These are phyloP conservation scores for Zaprionus capensis DNA, from an alignment of 1,140 invertebrate genomes.

Conservation along the genomic window DNA sequence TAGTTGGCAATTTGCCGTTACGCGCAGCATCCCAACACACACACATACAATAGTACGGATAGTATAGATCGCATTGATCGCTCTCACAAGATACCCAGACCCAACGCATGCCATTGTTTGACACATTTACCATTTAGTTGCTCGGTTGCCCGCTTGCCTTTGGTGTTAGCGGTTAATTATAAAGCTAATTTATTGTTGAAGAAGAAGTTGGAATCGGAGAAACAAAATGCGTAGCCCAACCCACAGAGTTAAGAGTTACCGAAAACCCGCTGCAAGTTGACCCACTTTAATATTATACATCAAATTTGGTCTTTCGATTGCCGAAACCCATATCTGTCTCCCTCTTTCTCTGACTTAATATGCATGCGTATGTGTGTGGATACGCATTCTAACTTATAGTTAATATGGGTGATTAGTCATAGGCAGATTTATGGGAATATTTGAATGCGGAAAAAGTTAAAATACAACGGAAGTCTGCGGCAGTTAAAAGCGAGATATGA, in stretches of 20 bases:
- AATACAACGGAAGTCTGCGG: not conserved
- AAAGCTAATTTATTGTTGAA: slow-evolving; percentile 52
- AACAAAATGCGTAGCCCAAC: slow-evolving; percentile 38
- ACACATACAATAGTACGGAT: not conserved
- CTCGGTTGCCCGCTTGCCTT: slow-evolving; percentile 37
- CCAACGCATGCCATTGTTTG: slow-evolving; percentile 19
- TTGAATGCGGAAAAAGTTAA: slow-evolving; percentile 10
- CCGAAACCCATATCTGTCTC: slow-evolving; percentile 7
- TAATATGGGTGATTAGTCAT: slow-evolving; percentile 27
- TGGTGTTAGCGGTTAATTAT: slow-evolving; percentile 56
- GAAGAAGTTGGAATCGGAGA: slow-evolving; percentile 16
- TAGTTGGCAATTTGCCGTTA: slow-evolving; percentile 32
- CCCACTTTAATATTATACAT: slow-evolving; percentile 31
- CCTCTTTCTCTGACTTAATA: not conserved
- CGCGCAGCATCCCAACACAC: not conserved
- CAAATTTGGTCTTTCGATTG: slow-evolving; percentile 7
- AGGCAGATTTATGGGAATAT: slow-evolving; percentile 3
- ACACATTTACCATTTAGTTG: slow-evolving; percentile 44
- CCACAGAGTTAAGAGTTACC: slow-evolving; percentile 11
- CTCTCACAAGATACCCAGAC: not conserved
- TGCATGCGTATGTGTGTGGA: not conserved
- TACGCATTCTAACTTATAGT: slow-evolving; percentile 21
- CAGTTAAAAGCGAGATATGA: not conserved
- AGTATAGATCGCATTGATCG: slow-evolving; percentile 6
- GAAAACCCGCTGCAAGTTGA: slow-evolving; percentile 37